These are phyloP conservation scores for Steatornis caripensis DNA, from an alignment of 2,113 vertebrate species.

Conservation along the genomic window DNA sequence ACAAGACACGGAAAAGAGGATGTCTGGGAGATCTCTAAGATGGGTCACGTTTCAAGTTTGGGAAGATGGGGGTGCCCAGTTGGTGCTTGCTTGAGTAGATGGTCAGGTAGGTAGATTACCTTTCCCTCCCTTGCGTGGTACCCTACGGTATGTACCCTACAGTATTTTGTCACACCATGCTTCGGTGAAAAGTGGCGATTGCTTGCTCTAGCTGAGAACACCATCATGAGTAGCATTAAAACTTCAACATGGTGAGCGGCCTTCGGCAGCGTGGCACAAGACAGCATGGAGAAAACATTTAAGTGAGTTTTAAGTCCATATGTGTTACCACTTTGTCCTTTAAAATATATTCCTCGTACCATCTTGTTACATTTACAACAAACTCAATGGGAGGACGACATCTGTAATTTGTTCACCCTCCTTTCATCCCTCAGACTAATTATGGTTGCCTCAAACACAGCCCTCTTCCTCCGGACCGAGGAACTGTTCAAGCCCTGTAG, in stretches of 20 bases:
- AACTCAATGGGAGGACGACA: background rate
- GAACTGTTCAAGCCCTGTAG: background rate
- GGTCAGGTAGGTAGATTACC: background rate
- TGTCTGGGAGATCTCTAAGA: background rate
- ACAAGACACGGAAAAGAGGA: background rate
- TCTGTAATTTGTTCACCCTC: background rate
- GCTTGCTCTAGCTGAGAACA: background rate
- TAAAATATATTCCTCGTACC: background rate
- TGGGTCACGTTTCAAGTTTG: background rate
- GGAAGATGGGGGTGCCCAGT: background rate
- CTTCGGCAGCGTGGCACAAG: background rate
- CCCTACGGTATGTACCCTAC: accelerated
- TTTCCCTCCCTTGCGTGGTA: background rate
- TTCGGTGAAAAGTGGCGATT: background rate
- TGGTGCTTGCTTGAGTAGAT: background rate
- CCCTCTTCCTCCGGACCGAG: background rate
- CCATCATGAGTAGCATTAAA: background rate
- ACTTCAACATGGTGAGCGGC: background rate
- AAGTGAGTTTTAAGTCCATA: background rate
- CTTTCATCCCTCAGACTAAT: background rate
- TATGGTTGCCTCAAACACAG: background rate
- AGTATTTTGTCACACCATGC: background rate
- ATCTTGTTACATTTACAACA: background rate
- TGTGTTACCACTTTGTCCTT: background rate
- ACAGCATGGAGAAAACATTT: background rate